Conservation (phyloP, 2,113 vertebrate genomes). For the Podocnemis expansa region DNA sequence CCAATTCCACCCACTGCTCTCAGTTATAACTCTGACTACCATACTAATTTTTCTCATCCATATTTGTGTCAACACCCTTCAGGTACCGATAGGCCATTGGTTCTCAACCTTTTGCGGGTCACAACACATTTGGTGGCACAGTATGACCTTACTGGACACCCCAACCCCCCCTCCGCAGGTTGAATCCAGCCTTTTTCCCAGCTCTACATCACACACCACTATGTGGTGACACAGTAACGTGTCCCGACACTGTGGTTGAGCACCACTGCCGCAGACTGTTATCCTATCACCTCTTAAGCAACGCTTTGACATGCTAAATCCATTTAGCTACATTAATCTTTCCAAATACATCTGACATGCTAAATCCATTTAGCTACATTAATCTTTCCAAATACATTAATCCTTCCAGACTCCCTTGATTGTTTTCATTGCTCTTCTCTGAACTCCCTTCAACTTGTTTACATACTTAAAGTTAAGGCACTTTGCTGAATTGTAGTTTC, state of each 20-base stretch:
- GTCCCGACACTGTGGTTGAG: too few species aligned
- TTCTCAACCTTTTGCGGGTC: too few species aligned
- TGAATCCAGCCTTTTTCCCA: too few species aligned
- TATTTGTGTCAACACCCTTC: neutral
- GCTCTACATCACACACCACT: too few species aligned
- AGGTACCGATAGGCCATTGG: too few species aligned
- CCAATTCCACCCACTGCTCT: conserved; percentile 9
- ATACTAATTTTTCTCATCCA: conserved; percentile 13
- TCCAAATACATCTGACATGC: conserved; percentile 43
- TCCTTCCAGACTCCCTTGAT: neutral
- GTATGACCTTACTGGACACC: too few species aligned
- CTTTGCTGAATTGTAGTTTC: neutral
- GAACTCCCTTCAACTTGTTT: conserved; percentile 37
- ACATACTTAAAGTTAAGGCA: neutral
- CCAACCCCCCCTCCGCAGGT: too few species aligned
- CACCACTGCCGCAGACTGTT: neutral
- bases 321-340: conserved; percentile 19
- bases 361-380: conserved; percentile 6
- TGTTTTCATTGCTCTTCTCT: conserved; percentile 36
- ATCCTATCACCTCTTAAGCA: conserved; percentile 13
- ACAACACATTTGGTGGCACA: too few species aligned
- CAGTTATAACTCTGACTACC: conserved; percentile 5
- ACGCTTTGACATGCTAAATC: neutral
- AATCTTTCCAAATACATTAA: conserved; percentile 37
- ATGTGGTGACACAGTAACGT: too few species aligned